phyloP scores from a whole-genome alignment of 2,113 vertebrate genomes.

The Ammodytes marinus region DNA sequence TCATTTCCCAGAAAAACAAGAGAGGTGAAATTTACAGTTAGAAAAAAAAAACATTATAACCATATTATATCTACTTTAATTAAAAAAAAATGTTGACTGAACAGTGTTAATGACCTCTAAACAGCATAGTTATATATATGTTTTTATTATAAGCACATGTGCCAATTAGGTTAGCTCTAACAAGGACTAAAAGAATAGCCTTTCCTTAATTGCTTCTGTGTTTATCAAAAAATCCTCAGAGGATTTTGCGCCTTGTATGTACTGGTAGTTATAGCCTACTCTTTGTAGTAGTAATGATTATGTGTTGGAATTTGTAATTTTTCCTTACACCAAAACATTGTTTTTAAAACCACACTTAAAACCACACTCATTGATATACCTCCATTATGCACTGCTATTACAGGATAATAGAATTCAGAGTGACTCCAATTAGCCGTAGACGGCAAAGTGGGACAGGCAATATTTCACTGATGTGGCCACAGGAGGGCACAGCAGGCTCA shows the following conservation, averaged over 20 bases:
- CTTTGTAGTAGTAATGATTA: slow-evolving; percentile 25
- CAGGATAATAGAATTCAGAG: slow-evolving; percentile 43
- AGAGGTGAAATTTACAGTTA: background rate
- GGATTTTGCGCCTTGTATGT: slow-evolving; percentile 7
- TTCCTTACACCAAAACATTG: background rate
- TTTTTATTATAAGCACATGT: background rate
- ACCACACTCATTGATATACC: background rate
- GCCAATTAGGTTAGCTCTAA: slow-evolving; percentile 23
- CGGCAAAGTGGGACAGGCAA: slow-evolving; percentile 47
- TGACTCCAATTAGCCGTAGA: slow-evolving; percentile 48
- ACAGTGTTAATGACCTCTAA: slow-evolving; percentile 9
- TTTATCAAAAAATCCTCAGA: slow-evolving; percentile 28
- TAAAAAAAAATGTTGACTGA: background rate
- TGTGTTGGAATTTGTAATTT: background rate
- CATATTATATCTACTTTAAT: background rate
- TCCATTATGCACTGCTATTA: slow-evolving; percentile 11
- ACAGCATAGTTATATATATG: background rate
- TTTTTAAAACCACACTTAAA: slow-evolving; percentile 11
- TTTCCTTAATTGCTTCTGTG: slow-evolving; percentile 10
- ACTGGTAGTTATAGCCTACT: background rate
- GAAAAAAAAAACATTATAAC: background rate
- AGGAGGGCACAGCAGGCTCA: slow-evolving; percentile 84
- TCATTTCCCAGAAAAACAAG: background rate
- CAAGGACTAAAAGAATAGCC: slow-evolving; percentile 2
- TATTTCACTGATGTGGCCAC: slow-evolving; percentile 78